A percentile compares a stretch with the other conserved stretches of the same genome.
Evolutionary conservation across 1,140 invertebrate genomes (phyloP).

Genomic region (Copidosoma floridanum): DNA sequence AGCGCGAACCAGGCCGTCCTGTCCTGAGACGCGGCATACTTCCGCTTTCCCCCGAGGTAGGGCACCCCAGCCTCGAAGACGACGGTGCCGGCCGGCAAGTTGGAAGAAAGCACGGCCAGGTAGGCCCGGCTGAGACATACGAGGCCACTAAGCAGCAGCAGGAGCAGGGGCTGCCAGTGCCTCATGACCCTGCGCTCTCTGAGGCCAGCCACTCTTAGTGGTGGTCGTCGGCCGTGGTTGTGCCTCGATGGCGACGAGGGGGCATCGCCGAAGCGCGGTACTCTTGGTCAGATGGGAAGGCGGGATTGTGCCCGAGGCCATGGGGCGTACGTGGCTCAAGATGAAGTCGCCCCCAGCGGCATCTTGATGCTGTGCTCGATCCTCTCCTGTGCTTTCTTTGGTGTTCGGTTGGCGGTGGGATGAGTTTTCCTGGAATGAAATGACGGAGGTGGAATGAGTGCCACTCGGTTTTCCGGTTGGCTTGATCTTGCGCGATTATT

Average conservation of each 20-base stretch:
- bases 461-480: no score
- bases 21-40: constrained; percentile 74
- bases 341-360: no score
- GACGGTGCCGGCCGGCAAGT: constrained; percentile 64
- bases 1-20: constrained; percentile 79
- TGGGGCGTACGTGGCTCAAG: neutral
- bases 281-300: no score
- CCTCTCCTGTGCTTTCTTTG: no score
- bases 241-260: no score
- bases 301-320: neutral
- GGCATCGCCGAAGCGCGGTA: no score
- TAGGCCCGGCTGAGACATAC: constrained; percentile 53
- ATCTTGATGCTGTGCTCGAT: no score
- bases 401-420: no score
- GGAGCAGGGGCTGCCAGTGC: constrained; percentile 22
- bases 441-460: no score
- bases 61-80: constrained; percentile 81
- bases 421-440: no score
- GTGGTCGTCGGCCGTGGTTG: neutral
- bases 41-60: constrained; percentile 68
- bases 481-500: no score
- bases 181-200: neutral
- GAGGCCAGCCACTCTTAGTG: neutral
- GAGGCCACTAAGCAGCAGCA: constrained; percentile 33
- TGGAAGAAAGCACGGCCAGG: constrained; percentile 70